phyloP scores from a whole-genome alignment of 92 coral and sea anemone species.

The Micromussa lordhowensis region DNA sequence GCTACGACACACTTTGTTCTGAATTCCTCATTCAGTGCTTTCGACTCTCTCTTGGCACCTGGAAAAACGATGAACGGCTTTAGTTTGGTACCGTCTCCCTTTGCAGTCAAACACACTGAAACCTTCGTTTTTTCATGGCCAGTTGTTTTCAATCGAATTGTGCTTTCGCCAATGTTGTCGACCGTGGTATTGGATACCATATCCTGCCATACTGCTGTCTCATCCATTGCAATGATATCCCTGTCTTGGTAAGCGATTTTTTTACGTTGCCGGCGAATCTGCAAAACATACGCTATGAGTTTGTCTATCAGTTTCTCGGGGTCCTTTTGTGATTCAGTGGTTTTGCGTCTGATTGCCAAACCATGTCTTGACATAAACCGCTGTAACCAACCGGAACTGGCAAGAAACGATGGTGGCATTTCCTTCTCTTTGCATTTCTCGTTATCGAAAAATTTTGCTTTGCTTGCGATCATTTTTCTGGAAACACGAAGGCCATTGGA shows the following conservation, averaged over 20 bases:
- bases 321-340: slow-evolving; percentile 57
- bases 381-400: slow-evolving; percentile 59
- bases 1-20: slow-evolving; percentile 56
- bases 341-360: slow-evolving; percentile 5
- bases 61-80: slow-evolving; percentile 53
- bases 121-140: slow-evolving; percentile 35
- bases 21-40: slow-evolving; percentile 47
- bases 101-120: slow-evolving; percentile 53
- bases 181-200: slow-evolving; percentile 46
- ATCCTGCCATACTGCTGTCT: slow-evolving; percentile 37
- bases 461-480: slow-evolving; percentile 43
- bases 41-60: slow-evolving; percentile 57
- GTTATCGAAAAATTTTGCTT: slow-evolving; percentile 50
- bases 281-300: slow-evolving; percentile 39
- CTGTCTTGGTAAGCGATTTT: slow-evolving; percentile 44
- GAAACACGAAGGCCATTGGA: slow-evolving; percentile 50
- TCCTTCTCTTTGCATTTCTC: slow-evolving; percentile 49
- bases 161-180: no score
- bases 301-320: slow-evolving; percentile 59
- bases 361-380: slow-evolving; percentile 54
- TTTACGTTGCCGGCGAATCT: slow-evolving; percentile 35
- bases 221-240: slow-evolving; percentile 54
- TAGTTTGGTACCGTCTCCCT: slow-evolving; percentile 48
- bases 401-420: slow-evolving; percentile 44
- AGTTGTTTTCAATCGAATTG: slow-evolving; percentile 40